These are phyloP conservation scores for Diplolepis rosae DNA, from an alignment of 2,888 invertebrate species.

Conservation along the genomic window DNA sequence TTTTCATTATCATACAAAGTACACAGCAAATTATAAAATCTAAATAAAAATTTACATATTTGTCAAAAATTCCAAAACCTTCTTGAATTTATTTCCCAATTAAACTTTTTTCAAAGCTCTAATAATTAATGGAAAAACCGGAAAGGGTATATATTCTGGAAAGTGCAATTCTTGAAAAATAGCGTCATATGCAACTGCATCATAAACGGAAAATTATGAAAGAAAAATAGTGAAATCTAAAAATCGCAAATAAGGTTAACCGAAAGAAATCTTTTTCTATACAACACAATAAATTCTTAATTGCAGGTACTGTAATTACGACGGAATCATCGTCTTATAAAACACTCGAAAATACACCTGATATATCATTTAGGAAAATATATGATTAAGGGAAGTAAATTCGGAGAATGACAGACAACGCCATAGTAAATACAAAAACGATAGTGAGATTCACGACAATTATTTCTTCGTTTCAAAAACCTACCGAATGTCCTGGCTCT, in stretches of 20 bases:
- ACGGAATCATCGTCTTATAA: not conserved
- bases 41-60: not conserved
- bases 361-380: not conserved
- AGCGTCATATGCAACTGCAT: not conserved
- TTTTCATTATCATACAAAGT: not conserved
- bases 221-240: not conserved
- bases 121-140: not conserved
- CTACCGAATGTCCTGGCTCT: not conserved
- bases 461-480: not conserved
- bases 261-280: not conserved
- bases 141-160: not conserved
- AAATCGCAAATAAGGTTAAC: not conserved
- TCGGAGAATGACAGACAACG: conserved; percentile 38
- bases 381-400: not conserved
- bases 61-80: not conserved
- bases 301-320: not conserved
- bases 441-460: not conserved
- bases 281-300: not conserved
- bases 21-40: not conserved
- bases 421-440: not conserved
- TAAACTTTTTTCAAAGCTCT: not conserved
- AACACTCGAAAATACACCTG: not conserved
- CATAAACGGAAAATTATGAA: not conserved
- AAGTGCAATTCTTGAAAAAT: not conserved
- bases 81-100: not conserved